These are phyloP conservation scores for Glaucidium brasilianum DNA, from an alignment of 2,113 vertebrate species.

Conservation along the genomic window DNA sequence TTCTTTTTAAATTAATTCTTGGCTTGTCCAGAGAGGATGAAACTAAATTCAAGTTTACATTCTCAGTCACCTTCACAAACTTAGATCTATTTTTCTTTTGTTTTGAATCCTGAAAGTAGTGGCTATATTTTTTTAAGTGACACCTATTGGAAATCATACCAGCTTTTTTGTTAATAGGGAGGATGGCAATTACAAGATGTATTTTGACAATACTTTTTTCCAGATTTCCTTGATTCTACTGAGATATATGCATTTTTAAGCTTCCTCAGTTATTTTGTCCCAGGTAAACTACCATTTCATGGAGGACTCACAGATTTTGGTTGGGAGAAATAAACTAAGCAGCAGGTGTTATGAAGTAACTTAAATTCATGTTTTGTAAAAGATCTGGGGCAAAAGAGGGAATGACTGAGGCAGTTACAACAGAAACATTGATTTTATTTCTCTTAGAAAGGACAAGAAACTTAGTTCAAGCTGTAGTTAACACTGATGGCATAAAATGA, in stretches of 20 bases:
- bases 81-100: not conserved
- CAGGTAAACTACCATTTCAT: not conserved
- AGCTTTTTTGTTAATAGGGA: not conserved
- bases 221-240: not conserved
- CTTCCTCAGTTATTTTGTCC: not conserved
- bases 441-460: not conserved
- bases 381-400: not conserved
- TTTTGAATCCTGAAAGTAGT: not conserved
- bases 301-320: not conserved
- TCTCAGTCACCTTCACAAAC: not conserved
- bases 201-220: not conserved
- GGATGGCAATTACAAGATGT: not conserved
- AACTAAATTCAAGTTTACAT: not conserved
- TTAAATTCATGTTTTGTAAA: not conserved
- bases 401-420: not conserved
- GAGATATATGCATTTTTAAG: accelerated
- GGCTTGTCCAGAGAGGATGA: not conserved
- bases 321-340: not conserved
- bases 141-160: not conserved
- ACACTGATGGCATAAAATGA: not conserved
- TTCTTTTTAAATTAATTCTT: not conserved
- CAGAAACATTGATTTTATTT: not conserved
- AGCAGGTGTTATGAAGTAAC: not conserved
- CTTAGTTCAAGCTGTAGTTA: not conserved
- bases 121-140: not conserved